Base-by-base conservation (phyloP, 1,140 invertebrate genomes). In the Pectinophora gossypiella region DNA sequence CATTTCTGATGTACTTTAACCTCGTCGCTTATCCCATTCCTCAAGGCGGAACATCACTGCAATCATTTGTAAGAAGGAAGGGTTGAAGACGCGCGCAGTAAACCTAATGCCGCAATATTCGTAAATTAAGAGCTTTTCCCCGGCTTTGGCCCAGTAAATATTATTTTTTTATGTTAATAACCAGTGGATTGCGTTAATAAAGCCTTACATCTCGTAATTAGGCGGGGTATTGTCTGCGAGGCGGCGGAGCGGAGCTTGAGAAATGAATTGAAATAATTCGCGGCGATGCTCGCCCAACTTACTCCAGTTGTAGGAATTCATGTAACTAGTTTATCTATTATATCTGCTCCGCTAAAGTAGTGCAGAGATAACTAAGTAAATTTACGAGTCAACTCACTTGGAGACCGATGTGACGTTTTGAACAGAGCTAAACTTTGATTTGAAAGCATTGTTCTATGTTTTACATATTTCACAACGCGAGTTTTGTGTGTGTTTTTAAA, bases 81-180 rank as follows among this genome's bases (percentile, higher is more conserved):
- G 78, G 81, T 84, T 82, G 75, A 40, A 65, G 67, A 53, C 51
- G 55, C 51, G 64, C 54, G 58, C 64, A 61, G 67, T 76, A 66
- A 72, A 74, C 57, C 66, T 85, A 82, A 87, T 81, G 72, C 73
- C 66, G 75, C 78, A 82, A 82, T 85, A 82, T 85, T 82, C 76
- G 68, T 85, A 79, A 85, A 84, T 84, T 82, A 84, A 85, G 77
- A 72, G 68, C 65, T 63, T 61, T 68, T 61, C 43, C 51, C 64
- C 27, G 60, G 55, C 54, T 59, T 59, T 56, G 70, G 64, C 64
- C 59, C 64, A 64, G 78, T 85, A 81, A 85, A 85, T 84, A 87
- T 85, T 87, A 87, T 85, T 87, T 87, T 87, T 87, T 87, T 87
- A 87, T 87, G 84, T 84, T 85, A 87, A 87, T 87, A 65, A 80